These are phyloP conservation scores for Cheirogaleus medius DNA, from an alignment of 2,113 vertebrate genomes.

Conservation along the genomic window DNA sequence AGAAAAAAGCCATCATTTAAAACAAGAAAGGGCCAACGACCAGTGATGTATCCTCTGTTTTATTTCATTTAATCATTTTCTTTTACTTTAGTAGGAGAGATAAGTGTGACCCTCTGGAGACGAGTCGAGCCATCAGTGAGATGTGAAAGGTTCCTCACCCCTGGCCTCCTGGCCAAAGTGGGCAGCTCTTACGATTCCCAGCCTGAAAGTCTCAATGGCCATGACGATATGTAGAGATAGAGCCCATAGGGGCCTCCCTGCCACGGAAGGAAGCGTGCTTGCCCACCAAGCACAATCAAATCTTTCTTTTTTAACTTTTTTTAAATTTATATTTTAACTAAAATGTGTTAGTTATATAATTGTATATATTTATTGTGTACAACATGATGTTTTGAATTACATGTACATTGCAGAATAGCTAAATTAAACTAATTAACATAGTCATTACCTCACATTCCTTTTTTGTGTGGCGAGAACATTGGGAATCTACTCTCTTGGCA, in stretches of 20 bases:
- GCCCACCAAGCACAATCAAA: neutral
- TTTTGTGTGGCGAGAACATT: neutral
- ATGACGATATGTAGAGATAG: fast-evolving
- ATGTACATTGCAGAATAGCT: neutral
- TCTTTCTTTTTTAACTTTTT: neutral
- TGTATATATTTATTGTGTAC: neutral
- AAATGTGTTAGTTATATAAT: too few relatives aligned
- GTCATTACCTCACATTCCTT: neutral
- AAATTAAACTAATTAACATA: neutral
- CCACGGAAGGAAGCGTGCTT: fast-evolving
- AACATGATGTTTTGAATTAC: neutral
- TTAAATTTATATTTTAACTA: neutral
- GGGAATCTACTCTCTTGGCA: neutral
- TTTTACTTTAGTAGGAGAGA: neutral
- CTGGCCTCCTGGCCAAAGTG: too few relatives aligned
- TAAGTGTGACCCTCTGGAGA: neutral
- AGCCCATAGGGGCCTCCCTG: neutral
- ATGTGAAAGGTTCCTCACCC: neutral
- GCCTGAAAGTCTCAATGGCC: neutral
- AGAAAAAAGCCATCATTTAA: neutral
- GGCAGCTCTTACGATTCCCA: neutral
- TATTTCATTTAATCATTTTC: neutral
- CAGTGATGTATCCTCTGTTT: neutral
- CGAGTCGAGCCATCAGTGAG: neutral
- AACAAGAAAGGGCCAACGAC: neutral